These are phyloP conservation scores for Tetramorium alpestre DNA, from an alignment of 1,140 invertebrate genomes.

Conservation along the genomic window DNA sequence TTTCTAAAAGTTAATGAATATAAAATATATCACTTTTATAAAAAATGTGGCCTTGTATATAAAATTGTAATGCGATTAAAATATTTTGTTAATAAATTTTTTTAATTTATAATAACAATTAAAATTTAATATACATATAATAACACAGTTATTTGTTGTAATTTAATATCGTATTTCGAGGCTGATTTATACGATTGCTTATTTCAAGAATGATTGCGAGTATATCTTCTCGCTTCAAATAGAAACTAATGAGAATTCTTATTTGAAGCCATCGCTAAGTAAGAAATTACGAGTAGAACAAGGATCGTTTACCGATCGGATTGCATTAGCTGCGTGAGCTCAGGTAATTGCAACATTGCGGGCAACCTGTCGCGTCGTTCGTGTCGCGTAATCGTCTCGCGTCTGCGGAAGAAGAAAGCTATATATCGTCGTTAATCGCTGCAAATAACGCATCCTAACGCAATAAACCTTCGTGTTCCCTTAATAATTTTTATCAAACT, in stretches of 20 bases:
- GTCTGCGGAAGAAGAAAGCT: conserved; percentile 16
- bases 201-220: neutral
- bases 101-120: neutral
- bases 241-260: neutral
- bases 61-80: neutral
- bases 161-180: neutral
- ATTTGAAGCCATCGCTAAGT: conserved; percentile 24
- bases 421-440: neutral
- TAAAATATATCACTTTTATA: no score
- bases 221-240: neutral
- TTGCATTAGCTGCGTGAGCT: neutral
- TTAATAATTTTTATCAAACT: neutral
- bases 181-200: neutral
- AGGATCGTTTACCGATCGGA: conserved; percentile 12
- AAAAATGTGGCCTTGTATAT: neutral
- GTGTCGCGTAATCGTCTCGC: neutral
- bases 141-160: neutral
- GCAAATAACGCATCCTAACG: neutral
- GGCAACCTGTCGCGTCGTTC: conserved; percentile 28
- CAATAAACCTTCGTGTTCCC: conserved; percentile 2
- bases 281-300: neutral
- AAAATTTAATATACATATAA: neutral
- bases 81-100: neutral
- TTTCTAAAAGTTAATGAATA: neutral
- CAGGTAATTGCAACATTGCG: conserved; percentile 6